These are phyloP conservation scores for Chloebia gouldiae DNA, from an alignment of 2,113 vertebrate genomes.

Conservation along the genomic window DNA sequence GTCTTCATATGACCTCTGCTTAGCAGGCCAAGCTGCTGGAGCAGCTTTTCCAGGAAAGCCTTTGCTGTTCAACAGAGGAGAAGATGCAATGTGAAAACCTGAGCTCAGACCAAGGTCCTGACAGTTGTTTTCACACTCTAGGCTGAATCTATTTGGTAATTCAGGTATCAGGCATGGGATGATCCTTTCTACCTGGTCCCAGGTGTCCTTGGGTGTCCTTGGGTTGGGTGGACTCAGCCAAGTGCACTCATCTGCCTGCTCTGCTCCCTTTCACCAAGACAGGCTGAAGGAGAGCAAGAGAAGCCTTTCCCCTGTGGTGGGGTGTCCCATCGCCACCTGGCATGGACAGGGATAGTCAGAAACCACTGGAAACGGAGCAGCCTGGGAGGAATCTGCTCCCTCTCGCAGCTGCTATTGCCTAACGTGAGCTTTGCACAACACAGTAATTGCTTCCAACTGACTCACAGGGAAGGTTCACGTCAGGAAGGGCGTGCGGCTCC, in stretches of 20 bases:
- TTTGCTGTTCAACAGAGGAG: background rate
- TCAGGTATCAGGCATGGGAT: accelerated
- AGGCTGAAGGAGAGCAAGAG: background rate
- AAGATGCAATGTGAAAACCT: background rate
- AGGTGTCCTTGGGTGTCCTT: background rate
- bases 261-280: background rate
- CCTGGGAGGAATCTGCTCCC: slow-evolving; percentile 25
- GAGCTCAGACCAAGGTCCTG: background rate
- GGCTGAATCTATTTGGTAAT: background rate
- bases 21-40: background rate
- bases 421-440: slow-evolving; percentile 31
- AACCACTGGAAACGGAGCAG: background rate
- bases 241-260: background rate
- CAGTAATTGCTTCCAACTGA: slow-evolving; percentile 26
- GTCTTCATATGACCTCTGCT: background rate
- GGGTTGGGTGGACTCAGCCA: background rate
- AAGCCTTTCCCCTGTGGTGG: background rate
- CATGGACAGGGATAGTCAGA: background rate
- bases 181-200: background rate
- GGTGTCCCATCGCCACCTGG: background rate
- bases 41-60: background rate
- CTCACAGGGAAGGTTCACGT: background rate
- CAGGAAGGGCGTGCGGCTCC: background rate
- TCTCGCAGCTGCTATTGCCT: slow-evolving; percentile 35
- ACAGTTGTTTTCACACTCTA: background rate